Evolutionary conservation across 2,888 invertebrate genomes (phyloP).

Genomic region (Toxonevra muliebris): DNA sequence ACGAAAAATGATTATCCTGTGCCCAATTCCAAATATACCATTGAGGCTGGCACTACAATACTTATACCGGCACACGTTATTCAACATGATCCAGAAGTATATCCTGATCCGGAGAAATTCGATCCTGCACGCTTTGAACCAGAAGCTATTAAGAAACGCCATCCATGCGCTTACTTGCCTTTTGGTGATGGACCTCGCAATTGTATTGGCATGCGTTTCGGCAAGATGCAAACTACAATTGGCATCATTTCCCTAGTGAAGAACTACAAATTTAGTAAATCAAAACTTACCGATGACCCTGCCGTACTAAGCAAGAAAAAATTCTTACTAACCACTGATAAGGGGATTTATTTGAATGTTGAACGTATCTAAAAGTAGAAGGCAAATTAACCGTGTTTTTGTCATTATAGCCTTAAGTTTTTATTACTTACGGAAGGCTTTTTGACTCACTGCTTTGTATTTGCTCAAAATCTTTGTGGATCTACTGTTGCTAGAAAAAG

Average conservation of each 20-base stretch:
- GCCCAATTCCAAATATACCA: conserved; percentile 66
- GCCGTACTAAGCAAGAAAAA: conserved; percentile 32
- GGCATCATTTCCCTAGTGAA: conserved; percentile 42
- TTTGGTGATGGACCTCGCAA: conserved; percentile 61
- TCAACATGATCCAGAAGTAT: conserved; percentile 69
- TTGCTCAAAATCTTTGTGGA: too few relatives aligned
- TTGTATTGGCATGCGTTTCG: conserved; percentile 59
- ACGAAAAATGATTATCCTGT: conserved; percentile 67
- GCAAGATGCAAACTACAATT: conserved; percentile 56
- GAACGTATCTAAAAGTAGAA: conserved; percentile 13
- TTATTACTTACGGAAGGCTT: too few relatives aligned
- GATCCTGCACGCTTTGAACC: conserved; percentile 65
- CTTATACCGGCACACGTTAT: conserved; percentile 63
- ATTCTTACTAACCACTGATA: conserved; percentile 33
- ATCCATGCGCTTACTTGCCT: conserved; percentile 57
- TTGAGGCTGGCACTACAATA: conserved; percentile 61
- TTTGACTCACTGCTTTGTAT: too few relatives aligned
- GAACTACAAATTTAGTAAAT: conserved; percentile 43
- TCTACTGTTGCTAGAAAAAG: too few relatives aligned
- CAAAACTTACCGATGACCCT: conserved; percentile 39
- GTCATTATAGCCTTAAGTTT: too few relatives aligned
- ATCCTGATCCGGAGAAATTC: conserved; percentile 57
- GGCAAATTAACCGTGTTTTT: too few relatives aligned
- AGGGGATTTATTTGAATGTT: conserved; percentile 38
- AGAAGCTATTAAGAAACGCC: conserved; percentile 67